Evolutionary conservation across 2,113 vertebrate species (phyloP).

Genomic region (Rallus limicola): DNA sequence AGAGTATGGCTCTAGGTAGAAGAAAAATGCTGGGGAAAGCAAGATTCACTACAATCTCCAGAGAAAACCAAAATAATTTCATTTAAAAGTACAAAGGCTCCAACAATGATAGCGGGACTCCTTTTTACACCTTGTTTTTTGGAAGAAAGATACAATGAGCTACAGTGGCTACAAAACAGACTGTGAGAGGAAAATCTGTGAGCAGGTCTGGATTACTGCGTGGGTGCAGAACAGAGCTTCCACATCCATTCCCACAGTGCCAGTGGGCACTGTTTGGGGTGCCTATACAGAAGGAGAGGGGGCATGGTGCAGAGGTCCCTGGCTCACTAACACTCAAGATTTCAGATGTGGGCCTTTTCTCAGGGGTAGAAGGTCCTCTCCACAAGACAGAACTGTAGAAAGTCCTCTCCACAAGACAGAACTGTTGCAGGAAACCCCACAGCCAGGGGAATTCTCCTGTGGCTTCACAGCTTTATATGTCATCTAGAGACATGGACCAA

Average conservation of each 20-base stretch:
- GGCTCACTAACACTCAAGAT: too few relatives aligned
- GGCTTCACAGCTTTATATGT: neutral
- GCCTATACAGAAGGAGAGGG: too few relatives aligned
- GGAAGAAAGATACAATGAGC: neutral
- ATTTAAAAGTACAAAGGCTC: neutral
- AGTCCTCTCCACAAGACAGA: neutral
- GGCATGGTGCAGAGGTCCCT: too few relatives aligned
- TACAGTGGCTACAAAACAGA: neutral
- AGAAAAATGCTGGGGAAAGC: neutral
- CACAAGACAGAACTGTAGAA: neutral
- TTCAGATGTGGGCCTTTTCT: too few relatives aligned
- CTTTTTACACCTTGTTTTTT: neutral
- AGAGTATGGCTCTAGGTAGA: neutral
- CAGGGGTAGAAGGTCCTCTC: neutral
- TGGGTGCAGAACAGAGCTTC: neutral
- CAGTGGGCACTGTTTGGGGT: too few relatives aligned
- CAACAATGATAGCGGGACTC: neutral
- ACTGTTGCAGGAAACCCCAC: neutral
- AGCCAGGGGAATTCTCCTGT: neutral
- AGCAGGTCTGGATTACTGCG: neutral
- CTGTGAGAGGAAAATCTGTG: neutral
- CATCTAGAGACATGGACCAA: fast-evolving
- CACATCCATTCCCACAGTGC: neutral
- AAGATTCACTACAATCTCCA: neutral
- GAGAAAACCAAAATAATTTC: neutral